A percentile compares a stretch with the other conserved stretches of the same genome.
These are phyloP conservation scores for Aricia artaxerxes DNA, from an alignment of 2,888 invertebrate genomes.

Conservation along the genomic window DNA sequence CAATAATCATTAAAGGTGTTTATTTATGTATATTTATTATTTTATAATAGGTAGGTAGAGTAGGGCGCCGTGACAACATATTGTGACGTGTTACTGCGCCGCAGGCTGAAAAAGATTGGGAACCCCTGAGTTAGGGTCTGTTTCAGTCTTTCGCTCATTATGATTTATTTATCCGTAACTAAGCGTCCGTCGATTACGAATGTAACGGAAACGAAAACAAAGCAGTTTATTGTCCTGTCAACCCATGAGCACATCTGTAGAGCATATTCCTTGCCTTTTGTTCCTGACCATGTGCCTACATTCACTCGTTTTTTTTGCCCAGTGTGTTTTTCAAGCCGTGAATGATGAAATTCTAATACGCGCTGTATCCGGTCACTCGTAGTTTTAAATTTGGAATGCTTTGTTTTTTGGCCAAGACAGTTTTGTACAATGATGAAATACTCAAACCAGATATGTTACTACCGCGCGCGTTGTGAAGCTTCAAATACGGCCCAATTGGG, in stretches of 20 bases:
- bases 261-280: slow-evolving; percentile 73
- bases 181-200: slow-evolving; percentile 10
- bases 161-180: background rate
- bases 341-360: slow-evolving; percentile 49
- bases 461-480: too few relatives aligned
- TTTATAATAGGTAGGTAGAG: too few relatives aligned
- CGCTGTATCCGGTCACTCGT: slow-evolving; percentile 51
- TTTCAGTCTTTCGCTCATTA: slow-evolving; percentile 9
- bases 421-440: background rate
- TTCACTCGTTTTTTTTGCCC: slow-evolving; percentile 59
- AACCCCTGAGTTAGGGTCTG: slow-evolving; percentile 23
- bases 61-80: too few relatives aligned
- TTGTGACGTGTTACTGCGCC: too few relatives aligned
- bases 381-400: slow-evolving; percentile 38
- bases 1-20: too few relatives aligned
- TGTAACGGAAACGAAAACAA: slow-evolving; percentile 25
- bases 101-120: too few relatives aligned
- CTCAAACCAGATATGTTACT: too few relatives aligned
- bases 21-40: too few relatives aligned
- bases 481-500: too few relatives aligned
- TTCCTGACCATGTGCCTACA: slow-evolving; percentile 66
- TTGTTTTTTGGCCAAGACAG: slow-evolving; percentile 3
- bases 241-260: slow-evolving; percentile 65
- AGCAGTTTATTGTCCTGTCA: slow-evolving; percentile 32
- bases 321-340: slow-evolving; percentile 35